These are phyloP conservation scores for Penaeus vannamei DNA, from an alignment of 1,140 invertebrate species.

Conservation along the genomic window DNA sequence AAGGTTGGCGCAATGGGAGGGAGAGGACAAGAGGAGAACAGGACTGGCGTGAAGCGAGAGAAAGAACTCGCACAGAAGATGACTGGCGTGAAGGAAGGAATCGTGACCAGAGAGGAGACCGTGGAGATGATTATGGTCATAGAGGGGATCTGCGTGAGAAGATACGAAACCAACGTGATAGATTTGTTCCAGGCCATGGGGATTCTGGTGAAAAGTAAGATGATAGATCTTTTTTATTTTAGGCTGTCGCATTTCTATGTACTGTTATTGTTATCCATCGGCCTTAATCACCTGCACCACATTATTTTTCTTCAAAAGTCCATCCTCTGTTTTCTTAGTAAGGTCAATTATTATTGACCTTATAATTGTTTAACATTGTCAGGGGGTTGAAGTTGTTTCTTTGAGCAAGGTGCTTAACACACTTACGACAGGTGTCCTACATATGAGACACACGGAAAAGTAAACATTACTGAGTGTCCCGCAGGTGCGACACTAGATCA, in stretches of 20 bases:
- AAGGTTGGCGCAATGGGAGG: conserved; percentile 20
- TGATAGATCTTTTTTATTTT: not conserved
- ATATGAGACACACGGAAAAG: too few species aligned
- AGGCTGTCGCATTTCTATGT: not conserved
- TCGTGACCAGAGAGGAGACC: not conserved
- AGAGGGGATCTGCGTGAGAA: not conserved
- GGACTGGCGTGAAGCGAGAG: conserved; percentile 8
- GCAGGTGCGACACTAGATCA: too few species aligned
- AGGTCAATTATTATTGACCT: too few species aligned
- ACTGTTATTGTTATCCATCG: not conserved
- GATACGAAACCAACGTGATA: not conserved
- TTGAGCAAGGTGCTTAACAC: too few species aligned
- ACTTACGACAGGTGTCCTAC: too few species aligned
- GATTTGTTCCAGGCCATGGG: not conserved
- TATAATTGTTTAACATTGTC: too few species aligned
- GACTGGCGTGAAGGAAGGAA: not conserved
- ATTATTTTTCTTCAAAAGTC: too few species aligned
- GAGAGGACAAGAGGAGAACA: conserved; percentile 7
- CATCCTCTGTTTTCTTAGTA: too few species aligned
- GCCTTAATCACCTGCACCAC: not conserved
- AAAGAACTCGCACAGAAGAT: not conserved
- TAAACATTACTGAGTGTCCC: too few species aligned
- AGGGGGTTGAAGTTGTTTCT: too few species aligned
- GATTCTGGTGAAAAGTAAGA: not conserved
- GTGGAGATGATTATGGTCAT: not conserved